Base-by-base conservation (phyloP, 2,113 vertebrate genomes). In the Taxidea taxus region DNA sequence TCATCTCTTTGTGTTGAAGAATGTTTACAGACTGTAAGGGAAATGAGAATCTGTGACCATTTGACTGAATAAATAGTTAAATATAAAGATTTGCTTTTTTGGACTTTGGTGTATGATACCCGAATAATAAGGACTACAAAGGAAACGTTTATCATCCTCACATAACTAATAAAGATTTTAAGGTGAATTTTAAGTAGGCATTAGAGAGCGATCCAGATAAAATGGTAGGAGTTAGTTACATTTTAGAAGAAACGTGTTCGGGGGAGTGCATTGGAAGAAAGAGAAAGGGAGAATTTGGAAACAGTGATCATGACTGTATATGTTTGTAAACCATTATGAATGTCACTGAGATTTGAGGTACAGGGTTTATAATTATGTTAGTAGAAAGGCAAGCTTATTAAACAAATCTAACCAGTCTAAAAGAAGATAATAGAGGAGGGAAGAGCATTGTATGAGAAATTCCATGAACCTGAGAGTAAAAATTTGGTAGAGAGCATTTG, bases 81-180 rank as follows among this genome's bases (percentile, higher is more conserved):
- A 74, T 90, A 72, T 58, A 58, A 87, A 94, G 21, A 77, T 77
- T 88, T 94, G 18, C 18, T 94, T 70, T 80, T 93, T n/a, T 90
- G 62, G 13, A 66, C 44, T 91, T 29, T 66, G 25, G 15, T 85
- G n/a, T 87, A 21, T 96, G 44, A 25, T 87, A 81, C 25, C 81
- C 81, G 18, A 64, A 81, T 74, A 74, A 81, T 70, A 47, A 94
- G 64, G 44, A 81, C 81, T 56, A 31, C 31, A 56, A 27, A 96
- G 54, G 81, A 87, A 74, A 86, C 64, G 66, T 82, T 81, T 42
- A 37, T 72, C 29, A 85, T 56, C 44, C 56, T 85, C 29, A 78
- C 16, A 4, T 78, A 90, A 83, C 60, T 85, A 80, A 70, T 51
- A 68, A 92, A 82, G 27, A 72, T 80, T 78, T 90, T 72, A 80